These are phyloP conservation scores for Reticulitermes speratus DNA, from an alignment of 1,140 invertebrate genomes.

Conservation along the genomic window DNA sequence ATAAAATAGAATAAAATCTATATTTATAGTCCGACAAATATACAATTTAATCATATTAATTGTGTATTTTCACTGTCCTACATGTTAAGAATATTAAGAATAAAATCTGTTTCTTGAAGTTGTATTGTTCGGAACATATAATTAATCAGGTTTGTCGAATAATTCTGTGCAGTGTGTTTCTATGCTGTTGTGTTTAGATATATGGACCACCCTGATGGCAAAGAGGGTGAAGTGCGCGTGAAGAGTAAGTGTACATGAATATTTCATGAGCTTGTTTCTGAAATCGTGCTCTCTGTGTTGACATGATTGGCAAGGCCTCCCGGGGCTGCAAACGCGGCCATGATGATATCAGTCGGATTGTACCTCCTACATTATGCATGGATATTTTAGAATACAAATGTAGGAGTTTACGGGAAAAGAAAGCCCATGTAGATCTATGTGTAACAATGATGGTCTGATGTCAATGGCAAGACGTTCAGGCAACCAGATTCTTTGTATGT, in stretches of 20 bases:
- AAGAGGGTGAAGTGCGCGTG: not conserved
- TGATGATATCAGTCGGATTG: not conserved
- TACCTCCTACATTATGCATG: slow-evolving; percentile 8
- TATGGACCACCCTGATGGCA: not conserved
- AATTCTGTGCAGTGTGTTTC: no score
- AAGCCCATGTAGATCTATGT: not conserved
- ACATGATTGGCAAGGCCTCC: not conserved
- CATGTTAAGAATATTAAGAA: no score
- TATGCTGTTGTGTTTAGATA: not conserved
- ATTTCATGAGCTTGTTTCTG: not conserved
- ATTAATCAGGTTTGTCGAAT: no score
- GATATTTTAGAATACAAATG: slow-evolving; percentile 10
- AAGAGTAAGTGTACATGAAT: not conserved
- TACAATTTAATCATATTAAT: no score
- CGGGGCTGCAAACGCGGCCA: not conserved
- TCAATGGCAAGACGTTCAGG: not conserved
- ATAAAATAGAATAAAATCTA: no score
- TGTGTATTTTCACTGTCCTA: no score
- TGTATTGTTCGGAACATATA: no score
- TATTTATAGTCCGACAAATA: no score
- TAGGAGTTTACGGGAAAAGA: not conserved
- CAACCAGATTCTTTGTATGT: no score
- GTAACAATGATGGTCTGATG: not conserved
- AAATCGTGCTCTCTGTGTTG: slow-evolving; percentile 3
- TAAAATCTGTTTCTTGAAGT: no score